These are phyloP conservation scores for Lepus townsendii DNA, from an alignment of 2,797 vertebrate genomes.

Conservation along the genomic window DNA sequence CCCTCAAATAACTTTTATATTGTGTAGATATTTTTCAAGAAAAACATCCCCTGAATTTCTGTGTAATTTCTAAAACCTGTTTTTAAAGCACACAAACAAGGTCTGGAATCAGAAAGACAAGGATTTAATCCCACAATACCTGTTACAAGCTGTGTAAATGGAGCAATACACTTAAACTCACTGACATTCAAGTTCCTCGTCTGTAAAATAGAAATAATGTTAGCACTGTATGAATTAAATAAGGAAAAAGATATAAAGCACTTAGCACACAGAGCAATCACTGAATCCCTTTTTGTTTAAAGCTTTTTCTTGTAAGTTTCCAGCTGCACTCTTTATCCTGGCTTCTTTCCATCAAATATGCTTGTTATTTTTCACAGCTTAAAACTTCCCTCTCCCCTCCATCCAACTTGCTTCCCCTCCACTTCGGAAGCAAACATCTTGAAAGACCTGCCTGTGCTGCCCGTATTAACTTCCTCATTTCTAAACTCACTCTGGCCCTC, in stretches of 20 bases:
- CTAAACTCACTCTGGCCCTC: not conserved
- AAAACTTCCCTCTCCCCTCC: not conserved
- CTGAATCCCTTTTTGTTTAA: not conserved
- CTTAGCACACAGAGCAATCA: not conserved
- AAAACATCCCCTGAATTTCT: not conserved
- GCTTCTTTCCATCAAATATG: not conserved
- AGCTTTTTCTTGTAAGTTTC: not conserved
- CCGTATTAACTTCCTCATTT: not conserved
- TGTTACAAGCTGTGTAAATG: not conserved
- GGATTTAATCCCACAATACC: not conserved
- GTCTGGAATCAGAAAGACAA: not conserved
- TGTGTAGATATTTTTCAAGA: not conserved
- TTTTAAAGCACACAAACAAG: not conserved
- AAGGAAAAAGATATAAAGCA: not conserved
- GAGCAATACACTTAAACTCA: not conserved
- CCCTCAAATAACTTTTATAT: not conserved
- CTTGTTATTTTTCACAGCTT: constrained; percentile 42
- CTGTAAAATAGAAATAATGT: not conserved
- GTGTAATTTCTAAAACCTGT: not conserved
- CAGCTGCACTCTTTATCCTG: not conserved
- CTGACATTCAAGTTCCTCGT: not conserved
- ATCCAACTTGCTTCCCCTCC: not conserved
- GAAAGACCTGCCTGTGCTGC: not conserved
- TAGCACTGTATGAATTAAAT: not conserved
- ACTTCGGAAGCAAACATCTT: not conserved